Conservation (phyloP, 1,140 invertebrate genomes). For the Philopotamus ludificatus region DNA sequence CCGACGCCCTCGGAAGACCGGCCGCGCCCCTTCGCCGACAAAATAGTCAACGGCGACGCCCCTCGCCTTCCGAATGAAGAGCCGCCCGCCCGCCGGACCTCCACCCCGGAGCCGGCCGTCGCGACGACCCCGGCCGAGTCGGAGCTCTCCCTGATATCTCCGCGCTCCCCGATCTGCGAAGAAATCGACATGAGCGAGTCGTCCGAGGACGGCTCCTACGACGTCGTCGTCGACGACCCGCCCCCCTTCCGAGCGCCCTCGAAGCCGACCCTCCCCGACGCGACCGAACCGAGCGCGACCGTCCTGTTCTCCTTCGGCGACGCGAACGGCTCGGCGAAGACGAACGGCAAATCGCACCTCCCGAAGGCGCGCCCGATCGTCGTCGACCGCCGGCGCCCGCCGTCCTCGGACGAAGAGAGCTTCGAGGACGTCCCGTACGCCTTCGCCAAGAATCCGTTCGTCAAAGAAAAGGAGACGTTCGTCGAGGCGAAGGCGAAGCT, state of each 20-base stretch:
- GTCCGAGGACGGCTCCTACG: constrained; percentile 45
- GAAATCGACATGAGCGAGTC: constrained; percentile 40
- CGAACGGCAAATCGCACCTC: constrained; percentile 52
- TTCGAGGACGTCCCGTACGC: constrained; percentile 56
- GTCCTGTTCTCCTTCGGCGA: constrained; percentile 61
- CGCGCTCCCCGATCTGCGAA: constrained; percentile 32
- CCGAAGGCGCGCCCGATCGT: constrained; percentile 51
- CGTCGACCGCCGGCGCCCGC: constrained; percentile 44
- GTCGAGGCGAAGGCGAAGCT: not conserved
- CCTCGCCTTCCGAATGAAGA: constrained; percentile 7
- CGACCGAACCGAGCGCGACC: constrained; percentile 63
- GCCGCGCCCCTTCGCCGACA: not conserved
- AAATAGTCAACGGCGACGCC: not conserved
- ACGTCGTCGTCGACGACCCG: constrained; percentile 43
- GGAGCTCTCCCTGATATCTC: constrained; percentile 29
- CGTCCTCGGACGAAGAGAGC: constrained; percentile 52
- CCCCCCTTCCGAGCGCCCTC: constrained; percentile 59
- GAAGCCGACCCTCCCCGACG: constrained; percentile 55
- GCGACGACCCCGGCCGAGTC: constrained; percentile 46
- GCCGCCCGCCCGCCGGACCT: not conserved
- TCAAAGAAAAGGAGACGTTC: constrained; percentile 3
- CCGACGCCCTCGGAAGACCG: constrained; percentile 21
- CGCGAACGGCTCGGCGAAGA: constrained; percentile 40
- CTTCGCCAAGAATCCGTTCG: constrained; percentile 2
- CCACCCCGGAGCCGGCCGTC: constrained; percentile 49